Conservation (phyloP, 2,113 vertebrate species). For the Gymnogyps californianus region DNA sequence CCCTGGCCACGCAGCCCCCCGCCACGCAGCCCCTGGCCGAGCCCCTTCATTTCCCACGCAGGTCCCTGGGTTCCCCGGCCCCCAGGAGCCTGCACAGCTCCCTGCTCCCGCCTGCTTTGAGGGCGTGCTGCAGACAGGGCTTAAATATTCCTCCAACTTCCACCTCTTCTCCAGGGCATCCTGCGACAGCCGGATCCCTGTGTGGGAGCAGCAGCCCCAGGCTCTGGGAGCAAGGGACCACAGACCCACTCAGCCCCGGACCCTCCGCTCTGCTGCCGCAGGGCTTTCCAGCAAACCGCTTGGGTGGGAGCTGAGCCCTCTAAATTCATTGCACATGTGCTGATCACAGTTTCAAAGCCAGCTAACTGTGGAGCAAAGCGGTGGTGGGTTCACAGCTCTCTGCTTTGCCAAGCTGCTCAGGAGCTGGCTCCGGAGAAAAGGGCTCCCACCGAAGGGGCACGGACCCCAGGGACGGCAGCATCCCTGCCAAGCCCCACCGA, state of each 20-base stretch:
- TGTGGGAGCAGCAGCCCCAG: too few species aligned
- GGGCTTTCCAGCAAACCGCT: background rate
- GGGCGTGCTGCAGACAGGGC: background rate
- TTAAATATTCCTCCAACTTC: background rate
- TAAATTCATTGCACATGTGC: background rate
- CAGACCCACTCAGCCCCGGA: background rate
- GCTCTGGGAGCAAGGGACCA: background rate
- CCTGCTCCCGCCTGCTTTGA: background rate
- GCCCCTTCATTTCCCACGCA: background rate
- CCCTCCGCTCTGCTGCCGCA: background rate
- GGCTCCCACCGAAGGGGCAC: background rate
- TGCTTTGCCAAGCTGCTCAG: fast-evolving
- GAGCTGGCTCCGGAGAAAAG: background rate
- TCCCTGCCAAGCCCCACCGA: background rate
- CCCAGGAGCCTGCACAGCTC: background rate
- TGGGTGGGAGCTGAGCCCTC: background rate
- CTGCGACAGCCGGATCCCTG: background rate
- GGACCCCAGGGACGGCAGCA: background rate
- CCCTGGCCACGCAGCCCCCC: background rate
- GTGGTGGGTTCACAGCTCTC: background rate
- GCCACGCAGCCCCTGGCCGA: background rate
- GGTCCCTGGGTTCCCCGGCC: background rate
- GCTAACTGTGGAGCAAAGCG: fast-evolving
- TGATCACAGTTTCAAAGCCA: background rate
- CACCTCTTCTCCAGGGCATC: background rate